A percentile compares a stretch with the other conserved stretches of the same genome.
These are phyloP conservation scores for Apotomis capreana DNA, from an alignment of 2,888 invertebrate species.

Conservation along the genomic window DNA sequence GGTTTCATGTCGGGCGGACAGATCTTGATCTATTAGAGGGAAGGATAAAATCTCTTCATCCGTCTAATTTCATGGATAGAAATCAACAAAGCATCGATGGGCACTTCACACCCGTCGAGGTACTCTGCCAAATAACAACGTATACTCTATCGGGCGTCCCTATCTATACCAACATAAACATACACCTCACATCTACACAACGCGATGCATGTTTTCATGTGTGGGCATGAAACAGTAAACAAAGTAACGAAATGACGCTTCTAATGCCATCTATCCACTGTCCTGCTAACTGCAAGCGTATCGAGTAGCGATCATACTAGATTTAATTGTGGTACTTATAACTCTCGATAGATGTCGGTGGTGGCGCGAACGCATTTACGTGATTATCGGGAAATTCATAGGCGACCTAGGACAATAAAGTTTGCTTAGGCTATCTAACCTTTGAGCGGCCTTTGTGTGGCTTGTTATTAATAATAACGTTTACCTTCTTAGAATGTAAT, in stretches of 20 bases:
- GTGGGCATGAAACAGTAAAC: constrained; percentile 4
- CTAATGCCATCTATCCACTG: constrained; percentile 33
- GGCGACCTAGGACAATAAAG: constrained; percentile 35
- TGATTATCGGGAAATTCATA: constrained; percentile 15
- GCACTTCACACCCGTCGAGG: no score
- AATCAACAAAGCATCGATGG: no score
- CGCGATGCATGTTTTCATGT: not conserved
- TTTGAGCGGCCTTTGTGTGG: constrained; percentile 23
- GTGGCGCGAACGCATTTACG: constrained; percentile 3
- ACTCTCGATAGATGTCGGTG: constrained; percentile 36
- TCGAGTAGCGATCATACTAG: constrained; percentile 23
- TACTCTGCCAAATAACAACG: no score
- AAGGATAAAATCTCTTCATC: no score
- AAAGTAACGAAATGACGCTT: constrained; percentile 12
- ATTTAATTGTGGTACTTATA: constrained; percentile 36
- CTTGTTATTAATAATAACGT: constrained; percentile 14
- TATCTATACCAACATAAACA: no score
- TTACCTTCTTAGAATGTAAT: not conserved
- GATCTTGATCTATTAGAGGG: no score
- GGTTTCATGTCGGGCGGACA: no score
- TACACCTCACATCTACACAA: not conserved
- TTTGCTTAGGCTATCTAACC: constrained; percentile 14
- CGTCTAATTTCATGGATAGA: no score
- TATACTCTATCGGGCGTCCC: no score
- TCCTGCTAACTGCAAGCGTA: constrained; percentile 26